Percentiles rank a stretch among this genome's conserved stretches.
Evolutionary conservation across 2,113 vertebrate species (phyloP).

Genomic region (Mormyrus lacerda): DNA sequence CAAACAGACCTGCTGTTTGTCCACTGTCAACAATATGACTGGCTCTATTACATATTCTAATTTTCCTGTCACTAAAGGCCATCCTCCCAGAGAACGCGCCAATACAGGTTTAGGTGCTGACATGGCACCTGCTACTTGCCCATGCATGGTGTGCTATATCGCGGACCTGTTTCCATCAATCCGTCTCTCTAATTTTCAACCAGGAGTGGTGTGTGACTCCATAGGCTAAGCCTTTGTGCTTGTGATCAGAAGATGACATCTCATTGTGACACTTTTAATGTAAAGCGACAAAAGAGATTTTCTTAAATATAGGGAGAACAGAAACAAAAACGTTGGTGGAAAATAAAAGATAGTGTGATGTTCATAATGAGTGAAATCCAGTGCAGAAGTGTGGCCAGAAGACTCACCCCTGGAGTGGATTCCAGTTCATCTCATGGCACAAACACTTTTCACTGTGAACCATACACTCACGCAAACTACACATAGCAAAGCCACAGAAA

Average conservation of each 20-base stretch:
- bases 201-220: not conserved
- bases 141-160: not conserved
- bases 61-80: not conserved
- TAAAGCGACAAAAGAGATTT: not conserved
- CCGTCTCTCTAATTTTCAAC: not conserved
- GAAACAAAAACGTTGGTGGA: not conserved
- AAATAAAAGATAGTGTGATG: not conserved
- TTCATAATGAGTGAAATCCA: not conserved
- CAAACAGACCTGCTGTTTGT: not conserved
- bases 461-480: not conserved
- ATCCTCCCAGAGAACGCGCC: not conserved
- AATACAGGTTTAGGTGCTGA: not conserved
- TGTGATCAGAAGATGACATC: not conserved
- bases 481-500: not conserved
- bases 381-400: not conserved
- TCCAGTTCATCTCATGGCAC: not conserved
- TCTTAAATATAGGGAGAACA: not conserved
- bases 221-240: not conserved
- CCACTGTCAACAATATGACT: not conserved
- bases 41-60: not conserved
- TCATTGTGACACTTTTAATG: not conserved
- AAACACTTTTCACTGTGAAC: not conserved
- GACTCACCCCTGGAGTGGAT: not conserved
- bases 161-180: not conserved
- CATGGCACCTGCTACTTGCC: not conserved